A percentile compares a stretch with the other conserved stretches of the same genome.
phyloP scores from a whole-genome alignment of 2,113 vertebrate genomes.

The Diadophis punctatus region DNA sequence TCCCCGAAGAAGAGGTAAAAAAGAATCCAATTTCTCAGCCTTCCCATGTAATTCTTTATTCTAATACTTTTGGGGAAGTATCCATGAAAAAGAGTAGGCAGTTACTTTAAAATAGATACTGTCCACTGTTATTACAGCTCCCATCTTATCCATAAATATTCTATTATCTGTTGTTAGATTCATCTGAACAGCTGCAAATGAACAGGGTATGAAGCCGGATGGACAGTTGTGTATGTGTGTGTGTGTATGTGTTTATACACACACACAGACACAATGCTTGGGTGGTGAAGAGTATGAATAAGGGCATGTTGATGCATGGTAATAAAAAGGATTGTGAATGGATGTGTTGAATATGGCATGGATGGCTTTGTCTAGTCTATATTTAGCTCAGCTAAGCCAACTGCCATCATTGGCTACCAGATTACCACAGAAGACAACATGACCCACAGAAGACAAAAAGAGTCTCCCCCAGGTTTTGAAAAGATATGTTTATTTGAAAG shows the following conservation, averaged over 20 bases:
- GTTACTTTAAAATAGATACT: neutral
- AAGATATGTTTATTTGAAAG: neutral
- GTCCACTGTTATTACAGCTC: neutral
- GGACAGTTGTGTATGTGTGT: neutral
- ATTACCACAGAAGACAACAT: neutral
- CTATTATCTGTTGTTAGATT: neutral
- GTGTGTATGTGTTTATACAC: neutral
- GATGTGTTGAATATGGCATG: neutral
- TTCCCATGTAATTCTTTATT: neutral
- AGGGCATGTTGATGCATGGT: neutral
- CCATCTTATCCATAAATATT: neutral
- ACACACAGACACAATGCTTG: neutral
- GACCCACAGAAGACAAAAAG: neutral
- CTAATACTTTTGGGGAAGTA: neutral
- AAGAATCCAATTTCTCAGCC: neutral
- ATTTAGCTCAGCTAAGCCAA: neutral
- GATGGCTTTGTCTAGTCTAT: neutral
- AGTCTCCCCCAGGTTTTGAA: neutral
- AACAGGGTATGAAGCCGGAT: neutral
- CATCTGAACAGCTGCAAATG: neutral
- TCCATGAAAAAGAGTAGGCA: neutral
- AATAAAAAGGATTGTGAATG: neutral
- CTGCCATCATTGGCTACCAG: neutral
- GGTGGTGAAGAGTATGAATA: neutral
- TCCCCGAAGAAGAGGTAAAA: neutral